phyloP scores from a whole-genome alignment of 2,888 invertebrate species.

The Rhyacophila evoluta region DNA sequence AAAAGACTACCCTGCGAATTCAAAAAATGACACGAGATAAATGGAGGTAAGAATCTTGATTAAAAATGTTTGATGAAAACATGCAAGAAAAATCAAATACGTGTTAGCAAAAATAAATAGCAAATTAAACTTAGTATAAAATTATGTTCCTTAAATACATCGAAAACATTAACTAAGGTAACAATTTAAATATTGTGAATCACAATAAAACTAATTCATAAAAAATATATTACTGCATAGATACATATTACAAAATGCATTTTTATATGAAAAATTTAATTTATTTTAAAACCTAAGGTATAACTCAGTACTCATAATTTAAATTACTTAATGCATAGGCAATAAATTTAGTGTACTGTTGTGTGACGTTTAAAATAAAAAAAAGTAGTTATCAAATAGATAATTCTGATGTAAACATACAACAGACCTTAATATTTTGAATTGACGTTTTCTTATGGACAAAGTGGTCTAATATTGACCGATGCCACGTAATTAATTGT shows the following conservation, averaged over 20 bases:
- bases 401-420: too few species aligned
- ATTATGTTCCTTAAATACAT: neutral
- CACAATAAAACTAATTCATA: neutral
- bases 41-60: neutral
- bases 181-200: conserved; percentile 1
- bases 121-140: neutral
- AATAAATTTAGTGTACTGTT: too few species aligned
- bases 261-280: neutral
- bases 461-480: too few species aligned
- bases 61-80: neutral
- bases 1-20: neutral
- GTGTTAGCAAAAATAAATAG: conserved; percentile 4
- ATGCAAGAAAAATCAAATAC: neutral
- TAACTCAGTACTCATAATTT: conserved; percentile 3
- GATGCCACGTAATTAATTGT: too few species aligned
- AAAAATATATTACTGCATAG: neutral
- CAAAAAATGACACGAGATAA: neutral
- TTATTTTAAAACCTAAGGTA: neutral
- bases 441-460: too few species aligned
- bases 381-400: too few species aligned
- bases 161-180: conserved; percentile 9
- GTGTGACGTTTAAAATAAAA: too few species aligned
- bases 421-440: too few species aligned
- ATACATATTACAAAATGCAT: conserved; percentile 10
- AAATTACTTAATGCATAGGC: neutral